Percentiles rank a stretch among this genome's conserved stretches.
phyloP scores from a whole-genome alignment of 2,797 vertebrate species.

The Cacajao melanocephalus region DNA sequence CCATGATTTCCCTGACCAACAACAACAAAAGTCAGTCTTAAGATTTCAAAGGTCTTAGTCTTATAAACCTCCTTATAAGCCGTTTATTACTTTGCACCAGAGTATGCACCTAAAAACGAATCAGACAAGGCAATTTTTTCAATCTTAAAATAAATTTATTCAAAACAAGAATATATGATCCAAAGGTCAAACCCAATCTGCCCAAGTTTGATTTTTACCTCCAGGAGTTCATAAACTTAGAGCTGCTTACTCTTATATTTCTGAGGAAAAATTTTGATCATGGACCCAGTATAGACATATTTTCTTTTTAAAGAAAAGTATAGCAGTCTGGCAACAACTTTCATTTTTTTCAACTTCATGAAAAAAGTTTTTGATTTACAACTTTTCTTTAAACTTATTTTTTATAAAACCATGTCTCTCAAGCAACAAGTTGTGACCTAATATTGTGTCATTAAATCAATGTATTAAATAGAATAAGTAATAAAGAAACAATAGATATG shows the following conservation, averaged over 20 bases:
- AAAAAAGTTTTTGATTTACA: background rate
- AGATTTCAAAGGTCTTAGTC: background rate
- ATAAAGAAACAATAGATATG: background rate
- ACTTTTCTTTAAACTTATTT: background rate
- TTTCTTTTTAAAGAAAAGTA: background rate
- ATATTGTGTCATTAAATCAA: background rate
- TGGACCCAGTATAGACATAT: background rate
- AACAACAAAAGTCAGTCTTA: constrained; percentile 12
- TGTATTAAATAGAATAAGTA: background rate
- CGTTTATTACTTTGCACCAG: background rate
- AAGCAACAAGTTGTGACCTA: background rate
- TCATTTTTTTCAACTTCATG: background rate
- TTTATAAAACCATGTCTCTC: background rate
- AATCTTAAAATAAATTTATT: constrained; percentile 9
- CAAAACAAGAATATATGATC: background rate
- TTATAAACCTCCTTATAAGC: background rate
- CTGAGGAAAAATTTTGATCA: constrained; percentile 17
- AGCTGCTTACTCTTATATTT: background rate
- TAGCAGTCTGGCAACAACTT: background rate
- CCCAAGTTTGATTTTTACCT: background rate
- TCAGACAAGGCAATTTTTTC: constrained; percentile 31
- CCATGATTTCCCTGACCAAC: background rate
- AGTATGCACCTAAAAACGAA: constrained; percentile 22
- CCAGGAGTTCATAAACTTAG: background rate
- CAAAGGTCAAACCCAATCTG: constrained; percentile 28